A percentile compares a stretch with the other conserved stretches of the same genome.
These are phyloP conservation scores for Galbula dea DNA, from an alignment of 2,113 vertebrate species.

Conservation along the genomic window DNA sequence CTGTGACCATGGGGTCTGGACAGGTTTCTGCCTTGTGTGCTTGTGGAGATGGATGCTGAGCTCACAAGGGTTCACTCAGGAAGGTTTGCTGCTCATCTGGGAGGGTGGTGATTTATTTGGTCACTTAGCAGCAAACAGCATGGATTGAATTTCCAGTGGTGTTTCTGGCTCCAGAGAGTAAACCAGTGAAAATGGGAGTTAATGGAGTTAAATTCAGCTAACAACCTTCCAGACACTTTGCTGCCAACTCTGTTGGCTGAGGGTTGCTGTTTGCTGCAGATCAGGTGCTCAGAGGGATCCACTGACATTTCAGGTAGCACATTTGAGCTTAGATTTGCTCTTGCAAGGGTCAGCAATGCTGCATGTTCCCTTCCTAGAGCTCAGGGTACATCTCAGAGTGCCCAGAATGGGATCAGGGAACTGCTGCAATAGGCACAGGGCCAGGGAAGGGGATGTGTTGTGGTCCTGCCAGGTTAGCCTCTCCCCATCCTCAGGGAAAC, in stretches of 20 bases:
- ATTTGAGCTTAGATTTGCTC: neutral
- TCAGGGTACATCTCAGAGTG: neutral
- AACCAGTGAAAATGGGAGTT: slow-evolving; percentile 13
- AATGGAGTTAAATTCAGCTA: slow-evolving; percentile 41
- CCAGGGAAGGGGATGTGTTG: neutral
- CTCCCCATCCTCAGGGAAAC: neutral
- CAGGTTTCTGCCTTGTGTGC: neutral
- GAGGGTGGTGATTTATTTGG: neutral
- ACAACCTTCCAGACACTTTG: neutral
- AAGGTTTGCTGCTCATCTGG: neutral
- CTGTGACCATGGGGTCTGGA: neutral
- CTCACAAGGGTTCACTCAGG: neutral
- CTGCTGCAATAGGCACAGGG: neutral
- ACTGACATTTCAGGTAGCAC: rapidly evolving
- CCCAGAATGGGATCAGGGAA: neutral
- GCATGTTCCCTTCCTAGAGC: neutral
- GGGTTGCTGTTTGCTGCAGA: neutral
- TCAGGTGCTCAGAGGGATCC: neutral
- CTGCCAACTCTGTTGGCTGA: neutral
- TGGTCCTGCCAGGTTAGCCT: rapidly evolving
- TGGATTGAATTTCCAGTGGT: slow-evolving; percentile 14
- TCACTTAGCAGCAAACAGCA: slow-evolving; percentile 3
- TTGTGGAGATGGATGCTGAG: rapidly evolving
- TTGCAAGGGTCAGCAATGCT: neutral
- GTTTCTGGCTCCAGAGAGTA: neutral